phyloP scores from a whole-genome alignment of 1,140 invertebrate species.

The Drosophila bocki region DNA sequence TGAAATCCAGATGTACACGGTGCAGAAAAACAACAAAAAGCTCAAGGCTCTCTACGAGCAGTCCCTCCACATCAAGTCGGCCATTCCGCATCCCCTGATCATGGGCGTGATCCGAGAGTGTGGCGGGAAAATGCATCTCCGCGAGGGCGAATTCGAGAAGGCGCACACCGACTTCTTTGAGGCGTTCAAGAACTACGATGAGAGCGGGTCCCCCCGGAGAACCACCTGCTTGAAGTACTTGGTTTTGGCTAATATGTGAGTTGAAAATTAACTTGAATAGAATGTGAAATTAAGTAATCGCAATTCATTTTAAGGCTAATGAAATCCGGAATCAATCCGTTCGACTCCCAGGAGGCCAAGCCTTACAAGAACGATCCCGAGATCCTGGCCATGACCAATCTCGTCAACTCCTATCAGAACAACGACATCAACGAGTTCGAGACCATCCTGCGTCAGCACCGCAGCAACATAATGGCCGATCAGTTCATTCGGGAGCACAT shows the following conservation, averaged over 20 bases:
- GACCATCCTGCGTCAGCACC: slow-evolving; percentile 97
- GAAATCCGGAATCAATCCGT: slow-evolving; percentile 99
- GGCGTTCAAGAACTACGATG: slow-evolving; percentile 99
- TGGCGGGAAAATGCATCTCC: slow-evolving; percentile 99
- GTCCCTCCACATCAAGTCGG: slow-evolving; percentile 99
- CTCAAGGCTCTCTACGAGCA: slow-evolving; percentile 99
- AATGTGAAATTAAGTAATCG: not conserved
- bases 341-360: slow-evolving; percentile 99
- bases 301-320: slow-evolving; percentile 90
- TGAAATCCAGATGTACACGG: slow-evolving; percentile 99
- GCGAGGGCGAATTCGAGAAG: slow-evolving; percentile 99
- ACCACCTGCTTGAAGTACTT: slow-evolving; percentile 99
- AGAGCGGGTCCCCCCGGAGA: slow-evolving; percentile 98
- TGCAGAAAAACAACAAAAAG: slow-evolving; percentile 99
- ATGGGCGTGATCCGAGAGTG: slow-evolving; percentile 99
- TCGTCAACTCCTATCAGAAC: slow-evolving; percentile 99
- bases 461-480: slow-evolving; percentile 99
- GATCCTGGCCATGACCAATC: slow-evolving; percentile 99
- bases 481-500: slow-evolving; percentile 99
- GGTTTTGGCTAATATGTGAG: slow-evolving; percentile 98
- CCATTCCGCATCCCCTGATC: slow-evolving; percentile 99
- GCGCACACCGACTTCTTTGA: slow-evolving; percentile 99
- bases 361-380: slow-evolving; percentile 99
- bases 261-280: not conserved
- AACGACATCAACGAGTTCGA: slow-evolving; percentile 99